Percentiles rank a stretch among this genome's conserved stretches.
Conservation (phyloP, 2,113 vertebrate genomes). For the Alouatta palliata region DNA sequence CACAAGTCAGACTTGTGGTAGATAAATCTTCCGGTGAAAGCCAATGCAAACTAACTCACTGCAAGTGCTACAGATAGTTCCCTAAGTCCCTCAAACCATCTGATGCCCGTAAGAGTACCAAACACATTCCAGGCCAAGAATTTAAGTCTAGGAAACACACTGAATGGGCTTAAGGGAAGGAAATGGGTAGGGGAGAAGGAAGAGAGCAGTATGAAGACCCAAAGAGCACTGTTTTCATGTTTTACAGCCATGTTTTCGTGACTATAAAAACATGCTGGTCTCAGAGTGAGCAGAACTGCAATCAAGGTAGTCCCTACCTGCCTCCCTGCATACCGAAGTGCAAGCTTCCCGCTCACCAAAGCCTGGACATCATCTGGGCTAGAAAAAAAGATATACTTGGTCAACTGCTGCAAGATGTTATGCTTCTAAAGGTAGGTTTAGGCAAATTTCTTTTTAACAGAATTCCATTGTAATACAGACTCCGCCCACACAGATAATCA, state of each 20-base stretch:
- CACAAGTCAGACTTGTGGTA: no score
- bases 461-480: slow-evolving; percentile 11
- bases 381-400: slow-evolving; percentile 48
- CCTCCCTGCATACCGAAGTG: slow-evolving; percentile 93
- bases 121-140: slow-evolving; percentile 35
- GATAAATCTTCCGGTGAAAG: slow-evolving; percentile 33
- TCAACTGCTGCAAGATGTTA: slow-evolving; percentile 26
- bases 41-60: neutral
- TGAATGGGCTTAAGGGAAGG: neutral
- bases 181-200: fast-evolving
- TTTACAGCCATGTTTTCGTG: no score
- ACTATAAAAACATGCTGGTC: neutral
- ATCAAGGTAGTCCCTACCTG: slow-evolving; percentile 85
- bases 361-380: slow-evolving; percentile 98
- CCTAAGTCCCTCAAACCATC: neutral
- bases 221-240: neutral
- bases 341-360: slow-evolving; percentile 97
- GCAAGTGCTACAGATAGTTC: slow-evolving; percentile 8
- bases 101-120: neutral
- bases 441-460: neutral
- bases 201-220: neutral
- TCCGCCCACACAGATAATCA: neutral
- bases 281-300: neutral
- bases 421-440: neutral
- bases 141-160: slow-evolving; percentile 2